phyloP scores from a whole-genome alignment of 2,888 invertebrate species.

The Eretmocerus hayati region DNA sequence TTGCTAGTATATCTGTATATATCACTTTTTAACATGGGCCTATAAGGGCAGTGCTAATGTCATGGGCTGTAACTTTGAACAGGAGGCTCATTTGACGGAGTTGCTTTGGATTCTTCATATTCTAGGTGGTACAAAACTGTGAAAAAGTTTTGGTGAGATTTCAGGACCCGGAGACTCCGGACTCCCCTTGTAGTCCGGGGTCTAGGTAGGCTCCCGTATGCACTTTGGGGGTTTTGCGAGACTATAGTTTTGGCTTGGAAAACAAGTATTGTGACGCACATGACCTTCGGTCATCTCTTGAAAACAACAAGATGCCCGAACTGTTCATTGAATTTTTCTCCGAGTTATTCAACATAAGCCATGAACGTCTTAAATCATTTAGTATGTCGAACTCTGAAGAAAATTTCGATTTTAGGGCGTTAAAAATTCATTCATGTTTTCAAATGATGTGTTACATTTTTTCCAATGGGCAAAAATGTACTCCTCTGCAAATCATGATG shows the following conservation, averaged over 20 bases:
- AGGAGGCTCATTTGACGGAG: no score
- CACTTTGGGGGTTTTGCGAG: neutral
- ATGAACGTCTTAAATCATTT: neutral
- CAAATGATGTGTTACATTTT: neutral
- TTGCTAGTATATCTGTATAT: no score
- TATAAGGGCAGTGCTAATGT: no score
- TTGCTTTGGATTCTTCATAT: no score
- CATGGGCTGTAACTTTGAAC: no score
- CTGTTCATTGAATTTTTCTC: conserved; percentile 1
- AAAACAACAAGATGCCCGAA: neutral
- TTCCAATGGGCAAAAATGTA: conserved; percentile 2
- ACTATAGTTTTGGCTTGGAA: neutral
- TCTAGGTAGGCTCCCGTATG: no score
- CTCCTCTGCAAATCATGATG: conserved; percentile 16
- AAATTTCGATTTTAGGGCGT: neutral
- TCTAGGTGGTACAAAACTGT: no score
- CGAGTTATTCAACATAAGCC: neutral
- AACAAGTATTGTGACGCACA: conserved; percentile 3
- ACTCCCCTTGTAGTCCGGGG: no score
- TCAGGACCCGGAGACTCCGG: no score
- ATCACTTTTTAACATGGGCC: no score
- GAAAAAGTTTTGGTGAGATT: no score
- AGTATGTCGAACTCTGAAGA: neutral
- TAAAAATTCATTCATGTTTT: neutral
- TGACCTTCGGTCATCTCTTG: neutral